Evolutionary conservation across 1,140 invertebrate species (phyloP), one percentile per base, ranked within the genome.

Genomic region (Olivierus martensii): DNA sequence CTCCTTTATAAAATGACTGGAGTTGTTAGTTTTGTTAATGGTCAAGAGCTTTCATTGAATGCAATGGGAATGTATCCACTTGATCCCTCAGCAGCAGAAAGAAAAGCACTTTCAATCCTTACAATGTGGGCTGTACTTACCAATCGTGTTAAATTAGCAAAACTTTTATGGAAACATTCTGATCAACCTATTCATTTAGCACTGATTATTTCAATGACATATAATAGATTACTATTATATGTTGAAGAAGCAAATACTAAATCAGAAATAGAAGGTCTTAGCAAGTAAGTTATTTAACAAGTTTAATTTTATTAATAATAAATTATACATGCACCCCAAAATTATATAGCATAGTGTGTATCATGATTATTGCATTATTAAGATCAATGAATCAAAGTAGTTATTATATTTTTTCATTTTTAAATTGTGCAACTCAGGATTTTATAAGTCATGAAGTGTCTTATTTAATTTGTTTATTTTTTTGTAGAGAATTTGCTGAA

Each of bases 121-220:
- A 53, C 59, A 18, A 52, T 70, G 11, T 70, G 67, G 67, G 65
- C 68, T 15, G 67, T 67, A 12, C 55, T 70, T 21, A 59, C 53
- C 2, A 52, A 60, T 37, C 45, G 48, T 5, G 17, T 49, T 7
- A 64, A 69, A 49, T 54, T 72, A 41, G 68, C 67, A 0, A 69
- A 70, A 49, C 49, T 68, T 1, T 51, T 72, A 14, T 71, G 69
- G 70, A 65, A 65, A 47, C 60, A 63, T 41, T 64, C 67, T 51
- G 67, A 69, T 42, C 67, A 71, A 22, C 70, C 70, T 3, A 67
- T 72, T 15, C 66, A 69, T 18, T 50, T 71, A 28, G 69, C 69
- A 17, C 55, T 72, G 1, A 63, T 71, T 18, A 57, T 66, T 41
- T 59, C 60, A 12, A 56, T 64, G 49, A 55, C 64, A 10, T 66